phyloP scores from a whole-genome alignment of 92 coral and sea anemone species.

The Palythoa heliodiscus region DNA sequence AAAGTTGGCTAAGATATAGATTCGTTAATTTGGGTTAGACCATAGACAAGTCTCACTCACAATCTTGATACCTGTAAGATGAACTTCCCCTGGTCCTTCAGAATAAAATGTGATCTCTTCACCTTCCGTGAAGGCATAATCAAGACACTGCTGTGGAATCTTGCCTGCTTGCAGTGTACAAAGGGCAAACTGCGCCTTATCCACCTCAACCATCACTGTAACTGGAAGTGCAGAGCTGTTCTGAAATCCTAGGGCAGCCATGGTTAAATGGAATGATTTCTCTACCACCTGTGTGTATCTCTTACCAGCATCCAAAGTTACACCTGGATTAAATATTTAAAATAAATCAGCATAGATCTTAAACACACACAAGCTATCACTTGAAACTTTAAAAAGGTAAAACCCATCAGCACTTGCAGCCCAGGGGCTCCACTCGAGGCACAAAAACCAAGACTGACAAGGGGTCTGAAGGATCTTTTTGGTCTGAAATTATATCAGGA shows the following conservation, averaged over 20 bases:
- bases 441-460: no score
- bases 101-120: conserved; percentile 94
- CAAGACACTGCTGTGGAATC: conserved; percentile 92
- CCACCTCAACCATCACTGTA: conserved; percentile 95
- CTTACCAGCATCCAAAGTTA: conserved; percentile 92
- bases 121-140: conserved; percentile 95
- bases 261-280: conserved; percentile 93
- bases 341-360: neutral
- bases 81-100: conserved; percentile 90
- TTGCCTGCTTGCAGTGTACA: conserved; percentile 90
- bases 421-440: no score
- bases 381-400: no score
- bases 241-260: conserved; percentile 93
- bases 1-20: no score
- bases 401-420: no score
- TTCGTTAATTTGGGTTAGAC: no score
- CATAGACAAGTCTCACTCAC: no score
- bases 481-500: no score
- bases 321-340: conserved; percentile 54
- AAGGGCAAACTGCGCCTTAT: conserved; percentile 92
- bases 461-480: no score
- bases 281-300: conserved; percentile 97
- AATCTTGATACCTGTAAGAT: conserved; percentile 78
- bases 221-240: conserved; percentile 77
- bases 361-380: no score